Base-by-base conservation (phyloP, 2,113 vertebrate genomes). In the Lycocorax pyrrhopterus region DNA sequence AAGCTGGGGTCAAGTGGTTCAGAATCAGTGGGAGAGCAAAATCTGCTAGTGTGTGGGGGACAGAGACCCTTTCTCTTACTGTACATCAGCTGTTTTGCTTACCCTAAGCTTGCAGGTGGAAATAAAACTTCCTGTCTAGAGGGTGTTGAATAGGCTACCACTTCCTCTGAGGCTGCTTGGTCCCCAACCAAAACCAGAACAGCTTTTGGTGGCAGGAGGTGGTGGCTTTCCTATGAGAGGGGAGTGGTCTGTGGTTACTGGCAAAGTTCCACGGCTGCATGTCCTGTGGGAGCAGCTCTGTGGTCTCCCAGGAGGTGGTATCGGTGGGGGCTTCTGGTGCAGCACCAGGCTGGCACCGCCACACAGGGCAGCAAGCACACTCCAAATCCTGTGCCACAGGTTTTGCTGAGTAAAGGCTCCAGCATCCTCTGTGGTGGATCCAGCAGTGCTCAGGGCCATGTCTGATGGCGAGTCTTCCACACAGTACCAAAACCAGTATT, bases 161-260 rank as follows among this genome's bases (percentile, higher is more conserved):
- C 90, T 95, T 95, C 90, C 93, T 94, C 52, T 84, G 90, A 43
- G 90, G 78, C 56, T 59, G 52, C 35, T 53, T 10, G 41, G 69
- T 93, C 43, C 41, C 46, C 59, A 74, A 9, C 73, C 94, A 23
- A 86, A 93, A 91, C 72, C 87, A 59, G 52, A 90, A 59, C 22
- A 44, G 46, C 63, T 74, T 81, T 84, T 1, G 5, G 64, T 91
- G 90, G n/a, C 46, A 74, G 82, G 88, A 92, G 88, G 53, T 2
- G 7, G 58, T 85, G 78, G 79, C 44, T 96, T 93, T 66, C 26
- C 26, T 51, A 11, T 10, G 49, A 47, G n/a, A 39, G 25, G 49
- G 27, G 37, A 43, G 51, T 71, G 60, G n/a, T 93, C 13, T 95
- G 93, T 5, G 75, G 82, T 44, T 82, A 18, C n/a, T 6, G n/a